Evolutionary conservation across 2,888 invertebrate genomes (phyloP).

Genomic region (Acrobasis repandana): DNA sequence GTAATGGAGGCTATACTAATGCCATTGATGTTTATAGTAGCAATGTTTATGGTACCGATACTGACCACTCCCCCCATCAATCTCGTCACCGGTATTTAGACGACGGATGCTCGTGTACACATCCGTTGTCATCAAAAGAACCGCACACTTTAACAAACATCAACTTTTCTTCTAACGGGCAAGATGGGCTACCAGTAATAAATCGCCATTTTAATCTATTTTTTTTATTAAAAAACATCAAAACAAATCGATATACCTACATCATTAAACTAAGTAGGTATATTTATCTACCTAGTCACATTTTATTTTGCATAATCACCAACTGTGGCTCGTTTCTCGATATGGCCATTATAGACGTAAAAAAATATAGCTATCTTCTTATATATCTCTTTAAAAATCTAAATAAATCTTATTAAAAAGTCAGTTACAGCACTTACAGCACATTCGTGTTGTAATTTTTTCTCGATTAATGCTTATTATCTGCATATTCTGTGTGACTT

Average conservation of each 20-base stretch:
- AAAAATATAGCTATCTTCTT: no score
- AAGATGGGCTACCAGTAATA: background rate
- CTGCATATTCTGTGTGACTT: background rate
- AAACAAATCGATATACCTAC: no score
- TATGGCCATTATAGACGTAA: no score
- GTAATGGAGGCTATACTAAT: no score
- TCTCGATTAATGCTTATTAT: background rate
- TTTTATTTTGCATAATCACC: no score
- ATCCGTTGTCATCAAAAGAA: constrained; percentile 12
- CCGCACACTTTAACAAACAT: constrained; percentile 6
- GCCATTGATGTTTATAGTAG: background rate
- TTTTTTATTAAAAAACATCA: no score
- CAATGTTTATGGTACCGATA: background rate
- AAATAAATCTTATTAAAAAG: no score
- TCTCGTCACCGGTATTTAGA: background rate
- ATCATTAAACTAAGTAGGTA: no score
- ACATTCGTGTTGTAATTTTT: background rate
- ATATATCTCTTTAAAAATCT: no score
- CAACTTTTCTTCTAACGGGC: background rate
- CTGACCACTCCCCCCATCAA: constrained; percentile 2
- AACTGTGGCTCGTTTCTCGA: no score
- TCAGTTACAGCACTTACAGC: no score
- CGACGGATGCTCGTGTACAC: constrained; percentile 8
- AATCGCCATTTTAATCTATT: background rate
- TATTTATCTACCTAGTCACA: no score